Evolutionary conservation across 1,140 invertebrate genomes (phyloP), one percentile per base, ranked within the genome.

Genomic region (Diorhabda carinulata): DNA sequence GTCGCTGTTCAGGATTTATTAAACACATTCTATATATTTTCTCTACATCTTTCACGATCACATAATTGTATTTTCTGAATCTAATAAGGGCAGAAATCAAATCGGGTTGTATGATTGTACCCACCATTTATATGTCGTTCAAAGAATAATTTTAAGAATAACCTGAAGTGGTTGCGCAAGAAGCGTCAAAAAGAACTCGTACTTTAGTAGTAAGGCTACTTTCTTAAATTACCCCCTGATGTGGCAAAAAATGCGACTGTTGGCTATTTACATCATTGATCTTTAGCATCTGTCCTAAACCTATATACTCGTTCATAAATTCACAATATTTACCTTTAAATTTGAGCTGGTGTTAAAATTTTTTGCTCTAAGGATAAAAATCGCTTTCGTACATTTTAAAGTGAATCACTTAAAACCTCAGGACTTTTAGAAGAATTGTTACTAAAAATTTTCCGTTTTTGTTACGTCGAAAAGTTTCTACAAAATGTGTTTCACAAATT

Each of bases 21-120:
- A 67, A 56, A 8, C 82, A 69, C 70, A 79, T 77, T 43, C 81
- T 68, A 72, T 80, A 83, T 80, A 83, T 83, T 72, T 82, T 79
- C 41, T 61, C 65, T 10, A 80, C 73, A 65, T 81, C 79, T 3
- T 69, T 70, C n/a, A 70, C 68, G 41, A 80, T 61, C 5, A 77
- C 74, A 61, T 66, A 72, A 71, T 58, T 43, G 60, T 80, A 72
- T 5, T 70, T 69, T 43, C 80, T 70, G 73, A 84, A 68, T 62
- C 40, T 58, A 68, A 61, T 72, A 76, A 72, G 78, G 62, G n/a
- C n/a, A n/a, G n/a, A n/a, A n/a, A n/a, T n/a, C n/a, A n/a, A n/a
- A n/a, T n/a, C n/a, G 44, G 69, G 25, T 59, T 78, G 77, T 10
- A 78, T 41, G 5, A 64, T 74, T 2, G 75, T 74, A 9, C 78